Evolutionary conservation across 2,888 invertebrate genomes (phyloP).

Genomic region (Drosophila limbata): DNA sequence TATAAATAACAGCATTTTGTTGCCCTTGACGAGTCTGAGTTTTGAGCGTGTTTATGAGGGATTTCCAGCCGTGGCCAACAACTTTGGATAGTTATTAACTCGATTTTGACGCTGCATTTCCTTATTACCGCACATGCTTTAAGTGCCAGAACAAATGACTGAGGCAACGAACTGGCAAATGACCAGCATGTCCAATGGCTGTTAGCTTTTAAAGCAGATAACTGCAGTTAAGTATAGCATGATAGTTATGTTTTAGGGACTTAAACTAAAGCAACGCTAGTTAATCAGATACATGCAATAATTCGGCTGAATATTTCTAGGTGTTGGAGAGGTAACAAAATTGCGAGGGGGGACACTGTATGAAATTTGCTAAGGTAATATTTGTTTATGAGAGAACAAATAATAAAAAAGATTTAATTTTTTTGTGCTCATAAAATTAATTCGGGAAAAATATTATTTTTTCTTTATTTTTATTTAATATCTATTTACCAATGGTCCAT

Average conservation of each 20-base stretch:
- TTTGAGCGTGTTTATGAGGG: conserved; percentile 29
- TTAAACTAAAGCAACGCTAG: not conserved
- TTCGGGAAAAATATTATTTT: too few species aligned
- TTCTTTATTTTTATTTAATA: too few species aligned
- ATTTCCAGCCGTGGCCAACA: conserved; percentile 15
- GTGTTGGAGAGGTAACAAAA: too few species aligned
- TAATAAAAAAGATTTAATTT: too few species aligned
- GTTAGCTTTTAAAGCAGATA: not conserved
- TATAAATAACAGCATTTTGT: conserved; percentile 72
- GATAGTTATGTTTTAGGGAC: conserved; percentile 1
- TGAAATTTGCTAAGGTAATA: too few species aligned
- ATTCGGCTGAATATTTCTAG: too few species aligned
- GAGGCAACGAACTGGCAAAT: conserved; percentile 34
- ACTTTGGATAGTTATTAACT: conserved; percentile 24
- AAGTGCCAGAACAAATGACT: conserved; percentile 42
- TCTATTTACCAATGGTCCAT: too few species aligned
- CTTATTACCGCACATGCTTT: conserved; percentile 30
- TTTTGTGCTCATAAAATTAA: too few species aligned
- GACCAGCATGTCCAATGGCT: conserved; percentile 23
- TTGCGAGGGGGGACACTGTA: too few species aligned
- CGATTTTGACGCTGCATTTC: conserved; percentile 41
- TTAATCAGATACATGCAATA: not conserved
- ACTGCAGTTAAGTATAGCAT: not conserved
- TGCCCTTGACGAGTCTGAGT: conserved; percentile 31
- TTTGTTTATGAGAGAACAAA: too few species aligned